phyloP scores from a whole-genome alignment of 2,888 invertebrate species.

The Caradrina clavipalpis region DNA sequence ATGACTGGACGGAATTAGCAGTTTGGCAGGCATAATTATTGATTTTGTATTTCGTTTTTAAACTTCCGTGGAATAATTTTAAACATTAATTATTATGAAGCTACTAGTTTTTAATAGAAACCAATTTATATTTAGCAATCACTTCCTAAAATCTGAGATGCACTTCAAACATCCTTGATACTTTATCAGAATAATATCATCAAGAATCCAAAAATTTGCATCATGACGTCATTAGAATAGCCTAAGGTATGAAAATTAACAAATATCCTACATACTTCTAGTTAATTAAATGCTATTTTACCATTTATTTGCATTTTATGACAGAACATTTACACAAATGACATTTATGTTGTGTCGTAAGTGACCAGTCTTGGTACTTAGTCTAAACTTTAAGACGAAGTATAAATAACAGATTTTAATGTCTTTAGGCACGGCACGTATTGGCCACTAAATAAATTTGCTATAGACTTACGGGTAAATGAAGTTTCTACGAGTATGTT shows the following conservation, averaged over 20 bases:
- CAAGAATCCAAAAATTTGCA: conserved; percentile 9
- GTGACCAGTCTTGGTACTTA: conserved; percentile 18
- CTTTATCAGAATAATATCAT: conserved; percentile 2
- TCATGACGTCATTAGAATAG: not conserved
- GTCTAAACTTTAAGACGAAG: not conserved
- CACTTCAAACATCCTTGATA: conserved; percentile 7
- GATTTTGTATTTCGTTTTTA: too few relatives aligned
- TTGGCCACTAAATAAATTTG: conserved; percentile 18
- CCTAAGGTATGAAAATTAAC: conserved; percentile 20
- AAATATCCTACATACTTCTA: conserved; percentile 31
- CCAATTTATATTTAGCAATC: not conserved
- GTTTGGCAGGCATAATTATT: too few relatives aligned
- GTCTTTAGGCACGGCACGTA: conserved; percentile 9
- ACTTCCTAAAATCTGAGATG: conserved; percentile 30
- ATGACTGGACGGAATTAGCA: too few relatives aligned
- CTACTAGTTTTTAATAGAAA: too few relatives aligned
- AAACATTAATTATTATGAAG: too few relatives aligned
- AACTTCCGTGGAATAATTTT: too few relatives aligned
- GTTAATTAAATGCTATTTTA: conserved; percentile 35
- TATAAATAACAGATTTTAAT: conserved; percentile 12
- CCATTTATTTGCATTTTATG: conserved; percentile 43
- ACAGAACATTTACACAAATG: conserved; percentile 43
- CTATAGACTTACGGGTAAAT: not conserved
- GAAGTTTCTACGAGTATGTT: not conserved
- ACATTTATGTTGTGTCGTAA: conserved; percentile 38